Evolutionary conservation across 2,888 invertebrate genomes (phyloP).

Genomic region (Scaptomyza parva): DNA sequence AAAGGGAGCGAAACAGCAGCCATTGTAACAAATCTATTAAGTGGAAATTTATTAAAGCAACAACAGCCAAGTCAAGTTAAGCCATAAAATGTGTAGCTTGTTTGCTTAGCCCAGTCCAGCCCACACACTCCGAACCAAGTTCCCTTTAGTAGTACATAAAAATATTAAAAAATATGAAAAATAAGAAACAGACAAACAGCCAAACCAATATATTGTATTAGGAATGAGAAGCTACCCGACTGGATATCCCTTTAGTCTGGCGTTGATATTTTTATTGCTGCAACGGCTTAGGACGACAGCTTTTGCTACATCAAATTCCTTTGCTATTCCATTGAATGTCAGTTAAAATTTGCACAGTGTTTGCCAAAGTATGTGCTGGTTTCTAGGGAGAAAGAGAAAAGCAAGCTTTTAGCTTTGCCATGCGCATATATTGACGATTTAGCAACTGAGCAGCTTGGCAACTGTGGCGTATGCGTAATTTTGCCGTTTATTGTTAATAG

Average conservation of each 20-base stretch:
- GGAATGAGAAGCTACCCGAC: constrained; percentile 11
- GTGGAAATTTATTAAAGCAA: constrained; percentile 80
- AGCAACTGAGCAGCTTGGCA: constrained; percentile 24
- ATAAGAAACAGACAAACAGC: constrained; percentile 18
- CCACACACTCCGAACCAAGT: not conserved
- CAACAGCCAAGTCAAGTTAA: constrained; percentile 52
- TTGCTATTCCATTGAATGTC: constrained; percentile 27
- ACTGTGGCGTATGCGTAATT: constrained; percentile 60
- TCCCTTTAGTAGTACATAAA: constrained; percentile 57
- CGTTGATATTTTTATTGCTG: constrained; percentile 76
- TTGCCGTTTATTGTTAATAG: constrained; percentile 46
- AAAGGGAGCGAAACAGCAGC: constrained; percentile 39
- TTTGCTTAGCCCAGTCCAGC: constrained; percentile 29
- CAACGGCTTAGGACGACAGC: constrained; percentile 61
- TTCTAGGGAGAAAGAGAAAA: constrained; percentile 15
- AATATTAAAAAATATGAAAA: constrained; percentile 66
- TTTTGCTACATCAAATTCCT: constrained; percentile 24
- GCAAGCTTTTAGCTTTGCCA: no score
- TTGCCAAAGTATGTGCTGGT: constrained; percentile 34
- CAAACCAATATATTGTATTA: constrained; percentile 60
- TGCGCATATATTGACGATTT: constrained; percentile 49
- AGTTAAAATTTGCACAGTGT: constrained; percentile 45
- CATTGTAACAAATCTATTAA: constrained; percentile 80
- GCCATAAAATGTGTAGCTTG: constrained; percentile 70
- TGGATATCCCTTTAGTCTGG: constrained; percentile 42